These are phyloP conservation scores for Serinus canaria DNA, from an alignment of 2,113 vertebrate genomes.

Conservation along the genomic window DNA sequence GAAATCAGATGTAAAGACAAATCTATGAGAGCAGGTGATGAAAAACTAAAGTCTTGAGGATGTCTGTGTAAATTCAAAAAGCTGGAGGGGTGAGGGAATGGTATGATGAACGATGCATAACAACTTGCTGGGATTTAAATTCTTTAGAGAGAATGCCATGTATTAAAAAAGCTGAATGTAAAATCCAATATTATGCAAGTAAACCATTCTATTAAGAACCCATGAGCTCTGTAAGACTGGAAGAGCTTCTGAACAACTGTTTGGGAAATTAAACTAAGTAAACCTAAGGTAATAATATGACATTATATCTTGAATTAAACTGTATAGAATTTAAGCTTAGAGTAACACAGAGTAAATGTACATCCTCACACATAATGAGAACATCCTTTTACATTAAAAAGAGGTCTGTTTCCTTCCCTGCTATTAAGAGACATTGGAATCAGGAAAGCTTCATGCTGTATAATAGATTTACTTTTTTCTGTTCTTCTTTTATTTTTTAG, in stretches of 20 bases:
- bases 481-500: not conserved
- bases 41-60: not conserved
- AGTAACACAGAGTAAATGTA: not conserved
- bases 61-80: not conserved
- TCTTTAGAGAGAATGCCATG: not conserved
- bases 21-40: not conserved
- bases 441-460: not conserved
- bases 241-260: not conserved
- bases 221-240: not conserved
- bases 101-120: fast-evolving
- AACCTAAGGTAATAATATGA: not conserved
- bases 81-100: not conserved
- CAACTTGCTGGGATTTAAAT: not conserved
- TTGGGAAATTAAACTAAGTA: not conserved
- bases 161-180: not conserved
- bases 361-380: not conserved
- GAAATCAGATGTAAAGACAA: not conserved
- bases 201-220: not conserved
- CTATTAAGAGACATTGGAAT: not conserved
- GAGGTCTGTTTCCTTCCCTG: not conserved
- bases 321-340: not conserved
- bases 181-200: not conserved
- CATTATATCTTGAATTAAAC: not conserved
- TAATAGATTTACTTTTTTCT: not conserved
- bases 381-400: not conserved